Base-by-base conservation (phyloP, 2,113 vertebrate genomes). In the Tetraodon nigroviridis region DNA sequence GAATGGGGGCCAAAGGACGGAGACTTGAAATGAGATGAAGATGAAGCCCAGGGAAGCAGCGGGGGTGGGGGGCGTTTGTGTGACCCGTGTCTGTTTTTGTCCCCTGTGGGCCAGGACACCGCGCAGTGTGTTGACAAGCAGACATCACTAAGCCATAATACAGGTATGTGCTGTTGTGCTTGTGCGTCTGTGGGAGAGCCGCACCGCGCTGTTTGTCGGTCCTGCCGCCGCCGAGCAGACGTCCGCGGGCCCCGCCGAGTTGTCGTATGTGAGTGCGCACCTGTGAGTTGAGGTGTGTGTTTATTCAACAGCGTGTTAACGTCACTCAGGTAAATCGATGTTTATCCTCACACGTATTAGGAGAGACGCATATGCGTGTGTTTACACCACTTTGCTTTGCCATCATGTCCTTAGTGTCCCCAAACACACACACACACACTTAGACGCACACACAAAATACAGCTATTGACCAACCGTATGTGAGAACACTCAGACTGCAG, bases 271-370 rank as follows among this genome's bases (percentile, higher is more conserved):
- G 37, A 24, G 61, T 4, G 40, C 50, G 18, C 22, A 44, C 58
- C 44, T 75, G 60, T 58, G 57, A 67, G 60, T 65, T 64, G 41
- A 60, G 62, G 52, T 49, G 67, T 71, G 56, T 88, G 83, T 86
- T 88, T 87, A 87, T 76, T 87, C 80, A 88, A 86, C 82, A 81
- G 67, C 56, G 77, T 82, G 77, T 86, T 84, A 87, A 82, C 51
- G 62, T 85, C 85, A 88, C 69, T 72, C 65, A 73, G 69, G 64
- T 67, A 84, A 73, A 79, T 79, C 53, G 14, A 73, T 86, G 79
- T 87, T 87, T 86, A 82, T 84, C 80, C 79, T 83, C 80, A 69
- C 79, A 66, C 20, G 77, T 86, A 76, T 86, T 70, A 66, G 27
- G 71, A 77, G 61, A 61, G 52, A 11, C n/a, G 22, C 71, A 52